Conservation (phyloP, 2,797 vertebrate species). For the Mallotus villosus region DNA sequence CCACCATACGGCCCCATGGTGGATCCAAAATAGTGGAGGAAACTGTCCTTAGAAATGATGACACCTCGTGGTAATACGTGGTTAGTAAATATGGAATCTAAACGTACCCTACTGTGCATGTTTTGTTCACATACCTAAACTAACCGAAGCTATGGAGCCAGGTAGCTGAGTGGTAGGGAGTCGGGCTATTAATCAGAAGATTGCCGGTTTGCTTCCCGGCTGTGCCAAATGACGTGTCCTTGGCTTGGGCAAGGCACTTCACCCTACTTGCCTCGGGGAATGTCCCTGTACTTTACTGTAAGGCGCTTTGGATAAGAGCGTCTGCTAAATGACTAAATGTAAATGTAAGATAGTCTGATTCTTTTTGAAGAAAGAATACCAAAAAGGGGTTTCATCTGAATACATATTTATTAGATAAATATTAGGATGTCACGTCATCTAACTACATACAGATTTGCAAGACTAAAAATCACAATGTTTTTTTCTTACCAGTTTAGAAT, state of each 20-base stretch:
- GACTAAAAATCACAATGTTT: conserved; percentile 98
- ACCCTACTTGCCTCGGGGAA: too few relatives aligned
- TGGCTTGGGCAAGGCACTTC: too few relatives aligned
- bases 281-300: too few relatives aligned
- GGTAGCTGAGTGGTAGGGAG: too few relatives aligned
- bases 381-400: conserved; percentile 95
- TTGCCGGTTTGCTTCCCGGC: too few relatives aligned
- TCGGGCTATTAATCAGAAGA: too few relatives aligned
- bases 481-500: conserved; percentile 94
- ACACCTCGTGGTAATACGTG: conserved; percentile 34
- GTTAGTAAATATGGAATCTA: neutral
- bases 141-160: too few relatives aligned
- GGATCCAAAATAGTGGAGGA: neutral
- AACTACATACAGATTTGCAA: conserved; percentile 98
- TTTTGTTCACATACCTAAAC: neutral
- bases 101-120: neutral
- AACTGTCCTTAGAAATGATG: conserved; percentile 38
- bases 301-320: too few relatives aligned
- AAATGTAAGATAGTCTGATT: conserved; percentile 65
- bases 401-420: conserved; percentile 99
- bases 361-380: conserved; percentile 75
- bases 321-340: too few relatives aligned
- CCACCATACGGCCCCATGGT: neutral
- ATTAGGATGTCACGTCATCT: conserved; percentile 97
- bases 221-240: too few relatives aligned